phyloP scores from a whole-genome alignment of 2,113 vertebrate genomes.

The Eclectus roratus region DNA sequence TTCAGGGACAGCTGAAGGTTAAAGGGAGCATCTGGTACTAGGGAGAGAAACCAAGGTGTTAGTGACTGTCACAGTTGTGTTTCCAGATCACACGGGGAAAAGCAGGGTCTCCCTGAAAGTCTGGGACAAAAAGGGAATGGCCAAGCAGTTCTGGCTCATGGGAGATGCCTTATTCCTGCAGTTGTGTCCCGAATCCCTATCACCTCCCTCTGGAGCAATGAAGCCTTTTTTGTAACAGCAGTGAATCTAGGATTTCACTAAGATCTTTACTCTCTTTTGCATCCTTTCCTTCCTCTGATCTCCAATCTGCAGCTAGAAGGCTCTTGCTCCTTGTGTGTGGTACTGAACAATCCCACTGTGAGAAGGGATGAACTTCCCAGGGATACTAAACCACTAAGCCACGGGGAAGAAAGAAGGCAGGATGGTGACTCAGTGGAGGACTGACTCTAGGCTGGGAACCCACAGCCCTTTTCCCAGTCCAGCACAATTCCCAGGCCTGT shows the following conservation, averaged over 20 bases:
- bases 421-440: neutral
- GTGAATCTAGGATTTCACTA: neutral
- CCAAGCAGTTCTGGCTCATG: neutral
- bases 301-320: neutral
- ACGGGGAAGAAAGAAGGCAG: neutral
- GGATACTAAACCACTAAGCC: neutral
- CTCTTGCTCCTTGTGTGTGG: neutral
- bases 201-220: neutral
- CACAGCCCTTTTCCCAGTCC: neutral
- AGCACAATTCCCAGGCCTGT: neutral
- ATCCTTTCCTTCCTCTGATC: neutral
- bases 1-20: conserved; percentile 86
- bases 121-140: rapidly evolving
- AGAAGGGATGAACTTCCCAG: neutral
- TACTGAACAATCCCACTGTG: neutral
- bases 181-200: too few species aligned
- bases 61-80: rapidly evolving
- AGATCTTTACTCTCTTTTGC: neutral
- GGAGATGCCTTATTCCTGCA: neutral
- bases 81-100: rapidly evolving
- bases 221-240: neutral
- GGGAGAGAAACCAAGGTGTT: neutral
- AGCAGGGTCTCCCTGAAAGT: neutral
- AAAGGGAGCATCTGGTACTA: conserved; percentile 90
- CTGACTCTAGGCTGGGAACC: neutral